A percentile compares a stretch with the other conserved stretches of the same genome.
phyloP scores from a whole-genome alignment of 2,888 invertebrate species.

The Ashinkailepas kermadecensis region DNA sequence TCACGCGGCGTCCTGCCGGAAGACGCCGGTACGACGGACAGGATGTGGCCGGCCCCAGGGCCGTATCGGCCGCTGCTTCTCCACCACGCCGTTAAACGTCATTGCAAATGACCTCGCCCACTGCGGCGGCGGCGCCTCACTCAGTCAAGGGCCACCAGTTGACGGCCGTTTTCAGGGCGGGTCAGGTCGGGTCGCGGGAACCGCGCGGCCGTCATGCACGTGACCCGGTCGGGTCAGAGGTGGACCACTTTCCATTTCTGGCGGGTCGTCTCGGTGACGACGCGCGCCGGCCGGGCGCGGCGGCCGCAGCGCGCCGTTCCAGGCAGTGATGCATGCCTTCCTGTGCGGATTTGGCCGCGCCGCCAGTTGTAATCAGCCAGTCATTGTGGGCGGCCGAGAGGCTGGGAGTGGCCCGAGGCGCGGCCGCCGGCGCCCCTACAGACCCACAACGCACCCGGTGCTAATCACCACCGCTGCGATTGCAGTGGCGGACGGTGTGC shows the following conservation, averaged over 20 bases:
- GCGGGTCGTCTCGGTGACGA: neutral
- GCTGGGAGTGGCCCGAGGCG: neutral
- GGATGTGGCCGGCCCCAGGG: neutral
- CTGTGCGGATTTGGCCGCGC: neutral
- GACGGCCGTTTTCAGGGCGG: neutral
- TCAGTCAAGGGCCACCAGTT: too few species aligned
- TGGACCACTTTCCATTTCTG: neutral
- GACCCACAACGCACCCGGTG: too few species aligned
- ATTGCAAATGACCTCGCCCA: too few species aligned
- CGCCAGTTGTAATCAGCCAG: neutral
- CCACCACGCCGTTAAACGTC: too few species aligned
- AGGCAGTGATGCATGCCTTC: neutral
- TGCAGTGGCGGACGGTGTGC: neutral
- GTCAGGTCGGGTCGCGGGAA: slow-evolving; percentile 11
- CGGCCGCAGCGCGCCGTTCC: neutral
- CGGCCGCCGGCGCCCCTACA: too few species aligned
- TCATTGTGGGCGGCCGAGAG: neutral
- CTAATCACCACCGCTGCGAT: neutral
- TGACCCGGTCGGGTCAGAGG: neutral
- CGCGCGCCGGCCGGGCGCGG: neutral
- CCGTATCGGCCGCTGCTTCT: neutral
- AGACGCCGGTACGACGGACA: too few species aligned
- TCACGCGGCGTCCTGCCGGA: too few species aligned
- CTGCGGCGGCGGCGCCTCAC: too few species aligned
- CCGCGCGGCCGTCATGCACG: neutral